Percentiles rank a stretch among this genome's conserved stretches.
Evolutionary conservation across 2,113 vertebrate species (phyloP).

Genomic region (Poicephalus meyeri): DNA sequence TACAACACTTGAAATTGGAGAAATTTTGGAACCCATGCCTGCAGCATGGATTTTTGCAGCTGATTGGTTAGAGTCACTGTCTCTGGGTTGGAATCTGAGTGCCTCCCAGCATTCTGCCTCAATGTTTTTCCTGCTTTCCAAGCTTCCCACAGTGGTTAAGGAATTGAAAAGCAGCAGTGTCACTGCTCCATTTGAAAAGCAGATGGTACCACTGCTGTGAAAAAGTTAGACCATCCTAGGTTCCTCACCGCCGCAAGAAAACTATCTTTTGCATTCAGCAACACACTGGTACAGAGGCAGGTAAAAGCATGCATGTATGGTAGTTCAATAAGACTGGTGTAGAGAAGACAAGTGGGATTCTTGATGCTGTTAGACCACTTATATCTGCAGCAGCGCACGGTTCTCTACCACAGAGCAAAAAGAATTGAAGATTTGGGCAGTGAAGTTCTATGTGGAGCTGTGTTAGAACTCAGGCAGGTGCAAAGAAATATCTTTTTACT

Average conservation of each 20-base stretch:
- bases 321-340: background rate
- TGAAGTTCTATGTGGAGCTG: background rate
- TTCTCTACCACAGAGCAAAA: background rate
- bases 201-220: background rate
- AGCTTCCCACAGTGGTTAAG: background rate
- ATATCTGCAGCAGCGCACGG: background rate
- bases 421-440: background rate
- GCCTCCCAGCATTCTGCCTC: background rate
- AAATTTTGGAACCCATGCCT: background rate
- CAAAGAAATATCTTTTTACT: background rate
- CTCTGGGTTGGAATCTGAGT: background rate
- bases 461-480: background rate
- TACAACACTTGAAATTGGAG: background rate
- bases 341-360: background rate
- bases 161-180: background rate
- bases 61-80: background rate
- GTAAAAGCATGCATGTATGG: background rate
- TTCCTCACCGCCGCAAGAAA: background rate
- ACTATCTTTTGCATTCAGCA: background rate
- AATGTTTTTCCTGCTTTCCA: background rate
- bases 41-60: background rate
- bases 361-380: background rate
- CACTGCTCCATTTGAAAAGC: background rate
- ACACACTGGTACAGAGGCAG: background rate
- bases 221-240: background rate